Evolutionary conservation across 2,888 invertebrate species (phyloP), one percentile per base, ranked within the genome.

Genomic region (Criorhina ranunculi): DNA sequence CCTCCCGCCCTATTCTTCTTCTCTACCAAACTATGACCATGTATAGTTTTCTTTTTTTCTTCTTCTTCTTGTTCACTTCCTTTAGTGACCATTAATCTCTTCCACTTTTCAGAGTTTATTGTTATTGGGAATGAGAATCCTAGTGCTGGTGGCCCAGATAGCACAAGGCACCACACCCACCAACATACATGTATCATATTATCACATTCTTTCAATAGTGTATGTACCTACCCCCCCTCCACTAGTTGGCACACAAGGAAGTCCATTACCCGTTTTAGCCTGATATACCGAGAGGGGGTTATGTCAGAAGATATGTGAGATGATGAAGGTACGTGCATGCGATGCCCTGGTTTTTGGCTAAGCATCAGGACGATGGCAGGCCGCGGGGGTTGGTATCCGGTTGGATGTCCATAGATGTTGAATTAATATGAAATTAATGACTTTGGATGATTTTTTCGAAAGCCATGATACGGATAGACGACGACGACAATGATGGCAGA

Each of bases 391-490:
- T 33, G 78, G 72, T 55, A 44, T 73, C 46, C 67, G 24, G 24
- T 1, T 24, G 24, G 24, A 24, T 80, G 85, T 60, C 80, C 75
- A 85, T 76, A 66, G 80, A 85, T 79, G 85, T 80, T 76, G 86
- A 86, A 86, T 86, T 86, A 86, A 86, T 86, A 86, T 82, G 86
- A 86, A 73, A 82, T 86, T 86, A 86, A 86, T 86, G 82, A 73
- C 86, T 86, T 83, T 70, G 73, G 82, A 78, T 82, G 86, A 82
- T 86, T 86, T 80, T 80, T 75, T 76, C 64, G 75, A 83, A 83
- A 83, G 73, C 79, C 62, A 69, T 62, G 81, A 81, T 76, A 69
- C 69, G 62, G 69, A 69, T 76, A 40, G 73, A 60, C n/a, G 59
- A 70, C 72, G 78, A 60, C 57, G 76, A 62, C 42, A 55, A 46